Conservation (phyloP, 1,140 invertebrate species). For the Arctopsyche grandis region DNA sequence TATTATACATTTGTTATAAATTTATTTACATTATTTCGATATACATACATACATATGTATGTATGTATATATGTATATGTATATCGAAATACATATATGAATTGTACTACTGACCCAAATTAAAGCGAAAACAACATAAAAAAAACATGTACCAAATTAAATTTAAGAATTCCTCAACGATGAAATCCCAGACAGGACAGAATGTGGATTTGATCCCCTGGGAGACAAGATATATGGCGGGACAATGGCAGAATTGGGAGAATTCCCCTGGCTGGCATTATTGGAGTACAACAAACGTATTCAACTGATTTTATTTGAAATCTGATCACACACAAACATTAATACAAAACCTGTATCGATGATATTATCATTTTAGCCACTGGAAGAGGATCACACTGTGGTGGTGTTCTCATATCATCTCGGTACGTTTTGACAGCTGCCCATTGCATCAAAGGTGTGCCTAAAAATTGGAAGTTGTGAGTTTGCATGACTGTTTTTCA, state of each 20-base stretch:
- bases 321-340: too few relatives aligned
- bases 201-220: background rate
- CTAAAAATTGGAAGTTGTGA: background rate
- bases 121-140: too few relatives aligned
- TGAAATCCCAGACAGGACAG: background rate
- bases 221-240: slow-evolving; percentile 61
- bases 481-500: background rate
- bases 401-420: slow-evolving; percentile 74
- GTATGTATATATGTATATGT: slow-evolving; percentile 16
- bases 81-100: slow-evolving; percentile 5
- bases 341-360: background rate
- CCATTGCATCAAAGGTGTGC: slow-evolving; percentile 72
- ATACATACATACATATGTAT: slow-evolving; percentile 22
- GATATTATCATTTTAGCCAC: slow-evolving; percentile 43
- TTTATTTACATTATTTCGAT: slow-evolving; percentile 10
- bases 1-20: background rate
- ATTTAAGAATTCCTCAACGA: background rate
- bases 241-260: slow-evolving; percentile 58
- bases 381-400: slow-evolving; percentile 68
- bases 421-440: slow-evolving; percentile 69
- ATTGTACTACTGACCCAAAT: background rate
- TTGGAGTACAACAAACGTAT: slow-evolving; percentile 62
- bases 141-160: too few relatives aligned
- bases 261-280: slow-evolving; percentile 64
- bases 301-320: slow-evolving; percentile 27